Conservation (phyloP, 2,888 invertebrate genomes). For the Polia nebulosa region DNA sequence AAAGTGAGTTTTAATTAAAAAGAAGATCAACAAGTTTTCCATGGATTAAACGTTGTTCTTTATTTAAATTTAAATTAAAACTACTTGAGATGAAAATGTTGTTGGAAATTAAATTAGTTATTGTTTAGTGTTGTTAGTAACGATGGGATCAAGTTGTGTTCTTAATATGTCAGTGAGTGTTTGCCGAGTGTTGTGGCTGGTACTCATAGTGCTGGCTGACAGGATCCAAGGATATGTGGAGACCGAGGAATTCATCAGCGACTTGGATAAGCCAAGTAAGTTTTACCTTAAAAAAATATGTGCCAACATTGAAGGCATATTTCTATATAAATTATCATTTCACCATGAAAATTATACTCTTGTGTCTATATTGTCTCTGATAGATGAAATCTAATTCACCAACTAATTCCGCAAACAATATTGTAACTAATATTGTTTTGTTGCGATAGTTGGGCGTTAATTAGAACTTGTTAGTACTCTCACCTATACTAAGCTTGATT, state of each 20-base stretch:
- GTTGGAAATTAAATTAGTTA: slow-evolving; percentile 47
- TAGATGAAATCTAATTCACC: neutral
- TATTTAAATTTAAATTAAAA: slow-evolving; percentile 58
- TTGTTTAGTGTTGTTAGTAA: slow-evolving; percentile 47
- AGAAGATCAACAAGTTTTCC: slow-evolving; percentile 57
- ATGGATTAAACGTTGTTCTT: slow-evolving; percentile 47
- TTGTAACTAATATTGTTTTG: neutral
- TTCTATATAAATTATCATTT: neutral
- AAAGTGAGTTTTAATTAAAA: slow-evolving; percentile 60
- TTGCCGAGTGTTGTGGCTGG: slow-evolving; percentile 66
- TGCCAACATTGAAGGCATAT: neutral
- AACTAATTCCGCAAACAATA: neutral
- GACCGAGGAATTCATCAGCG: slow-evolving; percentile 90
- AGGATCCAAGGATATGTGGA: slow-evolving; percentile 86
- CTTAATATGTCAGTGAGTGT: slow-evolving; percentile 57
- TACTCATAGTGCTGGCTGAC: slow-evolving; percentile 77
- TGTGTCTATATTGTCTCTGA: neutral
- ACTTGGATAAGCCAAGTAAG: slow-evolving; percentile 91
- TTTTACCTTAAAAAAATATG: too few species aligned
- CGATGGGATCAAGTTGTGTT: slow-evolving; percentile 59
- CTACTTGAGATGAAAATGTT: slow-evolving; percentile 46
- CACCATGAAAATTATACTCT: neutral
- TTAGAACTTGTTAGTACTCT: neutral
- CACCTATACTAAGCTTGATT: neutral
- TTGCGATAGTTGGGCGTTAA: neutral